phyloP scores from a whole-genome alignment of 2,797 vertebrate species.

The Acipenser transmontanus region DNA sequence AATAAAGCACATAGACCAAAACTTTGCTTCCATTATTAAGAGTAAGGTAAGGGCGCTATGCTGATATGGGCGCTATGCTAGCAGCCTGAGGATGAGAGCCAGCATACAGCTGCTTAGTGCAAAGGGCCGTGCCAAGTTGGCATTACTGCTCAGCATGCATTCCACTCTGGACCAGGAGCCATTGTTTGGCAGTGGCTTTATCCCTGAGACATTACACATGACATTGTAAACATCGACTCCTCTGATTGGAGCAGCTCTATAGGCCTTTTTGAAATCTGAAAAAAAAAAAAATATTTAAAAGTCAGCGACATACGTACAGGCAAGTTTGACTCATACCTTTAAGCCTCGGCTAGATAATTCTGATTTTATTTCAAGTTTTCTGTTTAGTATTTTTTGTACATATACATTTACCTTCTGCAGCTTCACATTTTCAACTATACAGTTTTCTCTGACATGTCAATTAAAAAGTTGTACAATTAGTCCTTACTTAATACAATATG shows the following conservation, averaged over 20 bases:
- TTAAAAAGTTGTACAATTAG: no score
- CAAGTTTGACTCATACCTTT: no score
- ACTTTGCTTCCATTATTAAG: conserved; percentile 9
- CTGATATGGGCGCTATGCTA: conserved; percentile 16
- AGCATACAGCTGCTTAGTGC: conserved; percentile 24
- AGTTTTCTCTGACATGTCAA: no score
- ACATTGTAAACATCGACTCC: conserved; percentile 86
- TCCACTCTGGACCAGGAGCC: conserved; percentile 87
- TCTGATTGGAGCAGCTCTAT: conserved; percentile 70
- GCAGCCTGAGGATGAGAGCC: conserved; percentile 34
- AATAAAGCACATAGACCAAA: conserved; percentile 11
- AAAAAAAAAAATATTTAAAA: conserved; percentile 15
- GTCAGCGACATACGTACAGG: background rate
- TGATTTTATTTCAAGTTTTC: no score
- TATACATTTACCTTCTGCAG: no score
- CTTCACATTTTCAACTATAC: no score
- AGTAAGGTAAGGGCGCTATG: conserved; percentile 12
- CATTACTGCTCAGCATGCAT: conserved; percentile 60
- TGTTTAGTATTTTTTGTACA: no score
- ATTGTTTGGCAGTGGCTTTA: conserved; percentile 82
- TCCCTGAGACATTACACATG: conserved; percentile 72
- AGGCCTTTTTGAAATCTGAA: conserved; percentile 80
- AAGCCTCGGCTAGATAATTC: no score
- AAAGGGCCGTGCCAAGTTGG: conserved; percentile 2
- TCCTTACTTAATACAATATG: no score